Evolutionary conservation across 2,797 vertebrate species (phyloP), one percentile per base, ranked within the genome.

Genomic region (Eulemur coronatus): DNA sequence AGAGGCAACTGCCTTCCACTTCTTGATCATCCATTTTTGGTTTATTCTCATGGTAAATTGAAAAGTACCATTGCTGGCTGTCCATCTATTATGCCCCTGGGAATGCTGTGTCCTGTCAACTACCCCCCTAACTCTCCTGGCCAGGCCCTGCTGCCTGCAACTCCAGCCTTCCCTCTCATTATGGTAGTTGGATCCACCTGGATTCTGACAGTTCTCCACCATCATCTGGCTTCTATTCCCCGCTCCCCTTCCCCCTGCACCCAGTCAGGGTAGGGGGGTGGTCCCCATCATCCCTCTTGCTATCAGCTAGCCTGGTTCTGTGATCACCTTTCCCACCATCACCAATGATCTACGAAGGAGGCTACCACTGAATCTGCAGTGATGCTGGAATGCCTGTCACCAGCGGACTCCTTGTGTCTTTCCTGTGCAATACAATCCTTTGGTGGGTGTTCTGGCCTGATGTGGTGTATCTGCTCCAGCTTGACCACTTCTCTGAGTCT

Each of bases 381-480:
- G 43, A 30, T 22, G 41, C 38, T 48, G n/a, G 9, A 20, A 11
- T 50, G 55, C 26, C 30, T 52, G 5, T 70, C 17, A 5, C 10
- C 14, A 3, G 10, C 4, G 2, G 0, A 3, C 30, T 33, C 33
- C n/a, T 18, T 26, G 11, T 4, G 55, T 13, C 91, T 59, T 48
- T 46, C 67, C 69, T 61, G 41, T n/a, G 48, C 43, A 65, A 30
- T 2, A 20, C 9, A 61, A n/a, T 46, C 30, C 46, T 38, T 82
- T 8, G 63, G 69, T n/a, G 46, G 52, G 15, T 55, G 5, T 38
- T 7, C 72, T 75, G 59, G 50, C 43, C 33, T 18, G 7, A 82
- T 4, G 3, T 1, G 33, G 35, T 33, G 1, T 7, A 4, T 35
- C 28, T 22, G 4, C n/a, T 33, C 35, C 57, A 43, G 5, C 22